Evolutionary conservation across 2,797 vertebrate species (phyloP).

Genomic region (Naso thynnoides): DNA sequence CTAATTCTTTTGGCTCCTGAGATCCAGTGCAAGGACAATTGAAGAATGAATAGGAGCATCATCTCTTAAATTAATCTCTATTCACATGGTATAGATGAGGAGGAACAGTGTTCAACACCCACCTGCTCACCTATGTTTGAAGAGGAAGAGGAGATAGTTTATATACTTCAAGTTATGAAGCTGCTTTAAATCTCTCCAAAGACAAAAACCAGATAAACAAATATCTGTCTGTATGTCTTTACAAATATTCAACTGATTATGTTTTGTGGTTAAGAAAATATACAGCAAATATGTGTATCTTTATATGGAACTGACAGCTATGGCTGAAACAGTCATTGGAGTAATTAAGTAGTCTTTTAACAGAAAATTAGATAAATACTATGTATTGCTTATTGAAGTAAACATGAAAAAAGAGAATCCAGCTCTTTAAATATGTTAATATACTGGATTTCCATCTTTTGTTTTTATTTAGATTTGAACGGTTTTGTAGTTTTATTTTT

Average conservation of each 20-base stretch:
- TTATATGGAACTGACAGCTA: background rate
- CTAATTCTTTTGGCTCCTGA: slow-evolving; percentile 62
- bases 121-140: slow-evolving; percentile 52
- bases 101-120: slow-evolving; percentile 42
- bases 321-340: background rate
- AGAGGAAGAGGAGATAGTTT: slow-evolving; percentile 32
- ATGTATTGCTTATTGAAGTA: no score
- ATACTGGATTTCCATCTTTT: background rate
- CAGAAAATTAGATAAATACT: background rate
- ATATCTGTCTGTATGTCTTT: slow-evolving; percentile 1
- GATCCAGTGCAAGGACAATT: slow-evolving; percentile 64
- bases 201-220: background rate
- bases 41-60: slow-evolving; percentile 52
- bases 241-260: background rate
- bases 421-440: background rate
- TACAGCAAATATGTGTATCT: background rate
- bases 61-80: slow-evolving; percentile 63
- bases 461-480: background rate
- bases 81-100: slow-evolving; percentile 52
- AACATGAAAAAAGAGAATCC: no score
- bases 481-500: background rate
- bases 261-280: background rate
- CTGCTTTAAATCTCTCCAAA: background rate
- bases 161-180: background rate
- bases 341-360: background rate